phyloP scores from a whole-genome alignment of 2,797 vertebrate genomes.

The Chelonia mydas region DNA sequence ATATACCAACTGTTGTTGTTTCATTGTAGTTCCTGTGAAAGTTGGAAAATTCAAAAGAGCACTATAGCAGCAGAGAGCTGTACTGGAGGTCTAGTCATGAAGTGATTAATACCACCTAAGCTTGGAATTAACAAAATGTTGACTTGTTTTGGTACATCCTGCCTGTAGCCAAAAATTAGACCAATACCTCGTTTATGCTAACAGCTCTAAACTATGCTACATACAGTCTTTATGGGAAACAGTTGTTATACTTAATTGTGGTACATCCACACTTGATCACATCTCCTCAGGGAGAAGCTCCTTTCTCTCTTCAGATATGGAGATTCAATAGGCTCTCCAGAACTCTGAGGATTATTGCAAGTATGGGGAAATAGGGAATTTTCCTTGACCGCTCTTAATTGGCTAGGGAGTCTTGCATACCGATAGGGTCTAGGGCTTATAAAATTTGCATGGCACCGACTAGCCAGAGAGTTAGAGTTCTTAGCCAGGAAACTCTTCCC shows the following conservation, averaged over 20 bases:
- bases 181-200: accelerated
- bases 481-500: not conserved
- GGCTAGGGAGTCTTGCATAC: not conserved
- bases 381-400: not conserved
- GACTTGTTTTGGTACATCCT: not conserved
- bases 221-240: not conserved
- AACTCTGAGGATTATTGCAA: not conserved
- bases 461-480: not conserved
- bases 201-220: not conserved
- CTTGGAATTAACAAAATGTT: not conserved
- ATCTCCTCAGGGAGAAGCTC: not conserved
- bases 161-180: not conserved
- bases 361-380: not conserved
- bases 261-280: not conserved
- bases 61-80: not conserved
- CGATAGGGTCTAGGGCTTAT: not conserved
- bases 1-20: no score
- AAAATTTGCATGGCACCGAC: not conserved
- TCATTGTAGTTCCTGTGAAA: not conserved
- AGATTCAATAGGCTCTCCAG: not conserved
- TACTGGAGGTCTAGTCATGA: not conserved
- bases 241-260: not conserved
- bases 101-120: not conserved
- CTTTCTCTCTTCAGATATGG: not conserved
- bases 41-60: not conserved